phyloP scores from a whole-genome alignment of 1,140 invertebrate species.

The Bilobella aurantiaca region DNA sequence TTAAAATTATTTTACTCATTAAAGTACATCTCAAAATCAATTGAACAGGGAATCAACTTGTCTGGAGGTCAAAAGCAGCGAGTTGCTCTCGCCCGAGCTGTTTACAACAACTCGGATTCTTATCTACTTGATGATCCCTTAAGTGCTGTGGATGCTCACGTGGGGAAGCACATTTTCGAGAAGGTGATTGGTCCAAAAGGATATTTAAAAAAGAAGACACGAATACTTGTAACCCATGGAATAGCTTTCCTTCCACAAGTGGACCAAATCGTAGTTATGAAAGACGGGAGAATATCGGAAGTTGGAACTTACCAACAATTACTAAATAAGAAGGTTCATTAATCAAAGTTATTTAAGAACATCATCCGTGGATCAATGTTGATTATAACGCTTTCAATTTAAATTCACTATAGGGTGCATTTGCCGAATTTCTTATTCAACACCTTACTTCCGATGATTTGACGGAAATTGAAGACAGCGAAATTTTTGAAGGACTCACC shows the following conservation, averaged over 20 bases:
- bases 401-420: slow-evolving; percentile 29
- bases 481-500: background rate
- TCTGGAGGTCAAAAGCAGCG: slow-evolving; percentile 57
- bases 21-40: slow-evolving; percentile 40
- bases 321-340: slow-evolving; percentile 53
- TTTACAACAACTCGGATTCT: slow-evolving; percentile 44
- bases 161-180: slow-evolving; percentile 45
- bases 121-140: slow-evolving; percentile 52
- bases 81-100: slow-evolving; percentile 49
- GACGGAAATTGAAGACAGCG: slow-evolving; percentile 15
- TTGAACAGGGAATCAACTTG: slow-evolving; percentile 48
- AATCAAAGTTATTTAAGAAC: background rate
- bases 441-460: slow-evolving; percentile 56
- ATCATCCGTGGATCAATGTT: background rate
- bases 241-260: slow-evolving; percentile 45
- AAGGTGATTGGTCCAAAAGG: slow-evolving; percentile 40
- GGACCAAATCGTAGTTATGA: slow-evolving; percentile 75
- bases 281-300: slow-evolving; percentile 71
- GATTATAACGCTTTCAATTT: slow-evolving; percentile 32
- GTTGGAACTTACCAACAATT: slow-evolving; percentile 71
- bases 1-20: background rate
- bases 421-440: slow-evolving; percentile 57
- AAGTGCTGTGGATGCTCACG: slow-evolving; percentile 50
- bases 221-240: slow-evolving; percentile 40
- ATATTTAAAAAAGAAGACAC: slow-evolving; percentile 35